Base-by-base conservation (phyloP, 1,140 invertebrate species). In the Drosophila sucinea region DNA sequence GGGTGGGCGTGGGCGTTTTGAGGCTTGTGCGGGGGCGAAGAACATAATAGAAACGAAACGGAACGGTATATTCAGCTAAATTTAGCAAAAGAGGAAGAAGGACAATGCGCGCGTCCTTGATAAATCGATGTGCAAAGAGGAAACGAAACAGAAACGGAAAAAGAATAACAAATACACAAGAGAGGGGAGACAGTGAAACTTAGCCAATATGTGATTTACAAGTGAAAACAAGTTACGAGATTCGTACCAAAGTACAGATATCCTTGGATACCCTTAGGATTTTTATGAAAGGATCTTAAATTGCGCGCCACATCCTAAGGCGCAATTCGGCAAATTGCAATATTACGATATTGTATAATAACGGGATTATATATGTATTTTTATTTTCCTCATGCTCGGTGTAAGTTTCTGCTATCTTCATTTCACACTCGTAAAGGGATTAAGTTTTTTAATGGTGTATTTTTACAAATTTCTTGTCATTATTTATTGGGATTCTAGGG, bases 81-180 rank as follows among this genome's bases (percentile, higher is more conserved):
- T 71, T 71, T 81, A 86, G 82, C 65, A 41, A 44, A 63, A 58
- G 57, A 72, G 64, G 35, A 76, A 76, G 73, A 60, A 76, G 73
- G 25, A 75, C 47, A 33, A 54, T 38, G 54, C 81, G 51, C 70
- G 68, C 64, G 76, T 87, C 84, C 76, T 86, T 89, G 84, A 89
- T 78, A 89, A 89, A 89, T 89, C 84, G 80, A 89, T 89, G 85
- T 75, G 77, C 63, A 67, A 89, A 78, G 25, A 66, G 63, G 66
- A 83, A 71, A 54, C 47, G 40, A 70, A 67, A 35, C 55, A 54
- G 51, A 67, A 78, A 67, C 40, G 73, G 30, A 73, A 17, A 41
- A 63, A 51, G 55, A 78, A 70, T 33, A 33, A 56, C 35, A 62
- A 51, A 38, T 55, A 33, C 11, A 58, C 57, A 63, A 66, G 57